A percentile compares a stretch with the other conserved stretches of the same genome.
phyloP scores from a whole-genome alignment of 30 jellyfish, hydroid and myxozoan species.

The Aurelia aurita complex sp. Pacific region DNA sequence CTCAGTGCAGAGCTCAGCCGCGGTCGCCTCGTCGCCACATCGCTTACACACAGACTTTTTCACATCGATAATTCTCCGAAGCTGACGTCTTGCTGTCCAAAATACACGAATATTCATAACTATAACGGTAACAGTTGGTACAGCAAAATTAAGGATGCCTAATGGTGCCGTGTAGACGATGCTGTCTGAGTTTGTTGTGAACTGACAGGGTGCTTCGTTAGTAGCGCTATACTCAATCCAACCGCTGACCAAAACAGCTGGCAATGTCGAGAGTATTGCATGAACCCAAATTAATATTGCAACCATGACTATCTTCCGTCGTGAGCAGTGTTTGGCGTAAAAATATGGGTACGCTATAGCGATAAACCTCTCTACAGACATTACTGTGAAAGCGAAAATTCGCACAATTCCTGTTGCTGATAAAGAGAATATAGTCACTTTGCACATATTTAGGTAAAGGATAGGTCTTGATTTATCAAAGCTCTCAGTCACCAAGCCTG shows the following conservation, averaged over 20 bases:
- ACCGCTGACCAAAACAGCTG: slow-evolving; percentile 60
- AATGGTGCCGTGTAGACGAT: slow-evolving; percentile 54
- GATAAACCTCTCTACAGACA: slow-evolving; percentile 57
- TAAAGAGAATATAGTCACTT: slow-evolving; percentile 35
- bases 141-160: slow-evolving; percentile 40
- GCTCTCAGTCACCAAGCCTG: slow-evolving; percentile 27
- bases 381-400: slow-evolving; percentile 50
- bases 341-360: slow-evolving; percentile 59
- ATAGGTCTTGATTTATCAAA: slow-evolving; percentile 30
- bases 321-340: slow-evolving; percentile 28
- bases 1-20: background rate
- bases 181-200: slow-evolving; percentile 50
- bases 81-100: slow-evolving; percentile 48
- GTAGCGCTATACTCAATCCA: slow-evolving; percentile 57
- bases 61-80: slow-evolving; percentile 17
- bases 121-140: slow-evolving; percentile 43
- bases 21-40: slow-evolving; percentile 21
- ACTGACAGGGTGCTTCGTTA: slow-evolving; percentile 51
- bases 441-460: slow-evolving; percentile 24
- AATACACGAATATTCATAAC: slow-evolving; percentile 54
- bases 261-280: slow-evolving; percentile 60
- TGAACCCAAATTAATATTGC: slow-evolving; percentile 38
- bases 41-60: slow-evolving; percentile 19
- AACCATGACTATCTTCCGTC: slow-evolving; percentile 16
- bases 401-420: slow-evolving; percentile 54